Percentiles rank a stretch among this genome's conserved stretches.
phyloP scores from a whole-genome alignment of 2,888 invertebrate species.

The Embidobia sp. region DNA sequence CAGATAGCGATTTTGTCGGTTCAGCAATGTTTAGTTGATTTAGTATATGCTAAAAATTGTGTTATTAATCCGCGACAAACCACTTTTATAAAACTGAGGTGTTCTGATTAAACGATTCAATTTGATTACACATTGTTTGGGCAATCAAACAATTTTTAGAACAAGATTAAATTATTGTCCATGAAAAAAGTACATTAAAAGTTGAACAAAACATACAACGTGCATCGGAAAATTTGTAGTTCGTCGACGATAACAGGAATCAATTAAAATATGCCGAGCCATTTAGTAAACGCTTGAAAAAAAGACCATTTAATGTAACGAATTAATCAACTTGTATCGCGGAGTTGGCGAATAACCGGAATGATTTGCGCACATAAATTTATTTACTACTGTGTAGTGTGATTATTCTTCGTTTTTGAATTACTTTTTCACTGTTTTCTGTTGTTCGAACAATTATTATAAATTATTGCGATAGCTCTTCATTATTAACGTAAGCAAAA shows the following conservation, averaged over 20 bases:
- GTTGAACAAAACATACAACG: no score
- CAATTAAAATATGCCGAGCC: no score
- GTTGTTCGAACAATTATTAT: neutral
- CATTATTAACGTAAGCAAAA: neutral
- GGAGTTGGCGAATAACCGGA: no score
- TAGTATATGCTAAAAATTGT: conserved; percentile 8
- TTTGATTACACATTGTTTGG: conserved; percentile 9
- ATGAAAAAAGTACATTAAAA: neutral
- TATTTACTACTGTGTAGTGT: no score
- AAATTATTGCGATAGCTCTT: conserved; percentile 6
- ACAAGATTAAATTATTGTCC: neutral
- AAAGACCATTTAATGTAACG: no score
- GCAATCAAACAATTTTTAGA: neutral
- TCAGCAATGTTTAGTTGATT: conserved; percentile 22
- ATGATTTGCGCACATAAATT: no score
- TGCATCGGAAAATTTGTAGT: no score
- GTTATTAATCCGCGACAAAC: conserved; percentile 6
- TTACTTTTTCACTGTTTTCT: no score
- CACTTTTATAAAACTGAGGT: conserved; percentile 3
- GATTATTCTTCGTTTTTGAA: no score
- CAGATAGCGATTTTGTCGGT: conserved; percentile 20
- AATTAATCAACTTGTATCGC: no score
- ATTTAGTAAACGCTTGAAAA: no score
- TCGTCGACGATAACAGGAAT: no score
- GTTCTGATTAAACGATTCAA: conserved; percentile 5